Conservation (phyloP, 2,888 invertebrate species). For the Chesias legatella region DNA sequence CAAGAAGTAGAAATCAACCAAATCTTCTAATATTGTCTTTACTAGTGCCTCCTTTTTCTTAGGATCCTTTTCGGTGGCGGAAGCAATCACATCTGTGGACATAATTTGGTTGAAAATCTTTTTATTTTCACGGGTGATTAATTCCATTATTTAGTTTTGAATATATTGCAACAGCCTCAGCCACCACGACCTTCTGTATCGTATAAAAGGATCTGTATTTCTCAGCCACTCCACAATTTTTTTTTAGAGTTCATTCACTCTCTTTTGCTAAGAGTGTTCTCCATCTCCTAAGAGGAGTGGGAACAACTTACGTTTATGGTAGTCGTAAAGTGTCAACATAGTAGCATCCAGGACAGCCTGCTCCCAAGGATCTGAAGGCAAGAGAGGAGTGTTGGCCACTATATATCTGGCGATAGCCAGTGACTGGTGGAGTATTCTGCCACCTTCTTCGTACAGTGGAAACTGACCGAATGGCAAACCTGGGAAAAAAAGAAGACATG, state of each 20-base stretch:
- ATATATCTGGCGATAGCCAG: conserved; percentile 76
- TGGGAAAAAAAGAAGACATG: conserved; percentile 11
- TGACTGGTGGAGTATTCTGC: conserved; percentile 49
- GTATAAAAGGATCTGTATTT: too few species aligned
- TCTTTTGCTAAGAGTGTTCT: too few species aligned
- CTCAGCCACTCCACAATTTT: too few species aligned
- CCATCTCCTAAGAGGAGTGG: too few species aligned
- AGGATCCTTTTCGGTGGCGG: conserved; percentile 41
- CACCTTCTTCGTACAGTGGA: conserved; percentile 56
- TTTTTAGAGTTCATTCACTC: too few species aligned
- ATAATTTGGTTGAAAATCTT: conserved; percentile 12
- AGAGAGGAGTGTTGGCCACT: conserved; percentile 64
- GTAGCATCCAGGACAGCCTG: conserved; percentile 68
- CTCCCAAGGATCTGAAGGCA: conserved; percentile 68
- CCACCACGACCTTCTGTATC: too few species aligned
- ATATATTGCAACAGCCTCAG: too few species aligned
- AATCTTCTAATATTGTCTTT: conserved; percentile 44
- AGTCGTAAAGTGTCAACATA: conserved; percentile 68
- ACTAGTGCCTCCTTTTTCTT: conserved; percentile 42
- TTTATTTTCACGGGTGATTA: too few species aligned
- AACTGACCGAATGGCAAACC: conserved; percentile 31
- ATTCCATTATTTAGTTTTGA: too few species aligned
- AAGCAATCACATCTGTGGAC: conserved; percentile 38
- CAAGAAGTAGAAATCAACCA: conserved; percentile 51
- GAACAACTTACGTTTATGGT: conserved; percentile 62